Base-by-base conservation (phyloP, 2,888 invertebrate species). In the Drymonia ruficornis region DNA sequence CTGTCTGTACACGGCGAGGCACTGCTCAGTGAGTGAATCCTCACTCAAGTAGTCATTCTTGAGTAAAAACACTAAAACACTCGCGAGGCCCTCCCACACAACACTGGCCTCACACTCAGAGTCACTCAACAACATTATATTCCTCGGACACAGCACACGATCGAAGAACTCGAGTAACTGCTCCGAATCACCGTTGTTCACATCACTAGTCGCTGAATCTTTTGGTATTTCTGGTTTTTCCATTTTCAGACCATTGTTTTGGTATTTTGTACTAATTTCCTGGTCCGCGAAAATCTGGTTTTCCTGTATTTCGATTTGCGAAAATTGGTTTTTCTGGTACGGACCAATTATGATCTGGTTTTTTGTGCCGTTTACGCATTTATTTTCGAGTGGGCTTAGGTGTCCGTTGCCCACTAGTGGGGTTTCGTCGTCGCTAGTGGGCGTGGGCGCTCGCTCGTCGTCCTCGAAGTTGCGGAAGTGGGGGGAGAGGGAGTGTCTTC, bases 1-100 rank as follows among this genome's bases (percentile, higher is more conserved):
- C 62, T 94, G 93, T 65, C 95, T 93, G 55, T 96, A 95, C 13
- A 96, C 93, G 0, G 94, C 94, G 38, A 96, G 84, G 67, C 95
- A 95, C 67, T 96, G 94, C 49, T 94, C 93, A 64, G 95, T 95
- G 11, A 96, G 78, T 1, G 92, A 87, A 46, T 95, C 94, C 15
- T 95, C 89, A 4, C 86, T 93, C 57, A 96, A 72, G 49, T 96
- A 89, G 19, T 93, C 80, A 45, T 93, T 84, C 8, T 89, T 86
- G 49, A 96, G 76, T 73, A 96, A 61, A 55, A 83, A 85, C 52
- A 90, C 79, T 1, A 94, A 62, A 3, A 94, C 74, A 0, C 79
- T 72, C 0, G 90, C 86, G 64, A 94, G 70, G 0, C 88, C 76
- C 1, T 82, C 81, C 87, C 93, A 94, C 11, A 84, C 85, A 0